phyloP scores from a whole-genome alignment of 1,140 invertebrate genomes.

The Anoplophora glabripennis region DNA sequence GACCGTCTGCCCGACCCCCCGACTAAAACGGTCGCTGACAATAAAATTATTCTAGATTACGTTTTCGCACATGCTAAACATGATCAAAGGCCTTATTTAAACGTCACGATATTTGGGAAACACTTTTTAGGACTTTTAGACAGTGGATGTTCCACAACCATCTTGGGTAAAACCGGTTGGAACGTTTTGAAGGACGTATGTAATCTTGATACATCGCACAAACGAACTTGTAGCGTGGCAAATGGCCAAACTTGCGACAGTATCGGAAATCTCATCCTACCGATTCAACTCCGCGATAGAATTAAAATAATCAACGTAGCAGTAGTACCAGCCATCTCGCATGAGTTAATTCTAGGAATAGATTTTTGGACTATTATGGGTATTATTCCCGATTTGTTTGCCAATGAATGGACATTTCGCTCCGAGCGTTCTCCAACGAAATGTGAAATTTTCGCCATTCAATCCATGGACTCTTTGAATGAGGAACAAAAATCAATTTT shows the following conservation, averaged over 20 bases:
- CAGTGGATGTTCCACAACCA: not conserved
- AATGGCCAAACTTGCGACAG: not conserved
- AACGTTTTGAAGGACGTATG: not conserved
- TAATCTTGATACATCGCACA: too few relatives aligned
- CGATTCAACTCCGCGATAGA: not conserved
- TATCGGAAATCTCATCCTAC: not conserved
- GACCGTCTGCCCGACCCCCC: too few relatives aligned
- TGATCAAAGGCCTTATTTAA: not conserved
- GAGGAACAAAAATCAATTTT: not conserved
- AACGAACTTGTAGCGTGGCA: not conserved
- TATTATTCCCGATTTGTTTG: not conserved
- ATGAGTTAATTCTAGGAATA: conserved; percentile 4
- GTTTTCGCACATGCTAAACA: not conserved
- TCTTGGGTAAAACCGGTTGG: not conserved
- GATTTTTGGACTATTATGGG: conserved; percentile 8
- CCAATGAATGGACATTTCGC: not conserved
- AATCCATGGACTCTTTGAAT: not conserved
- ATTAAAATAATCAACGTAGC: not conserved
- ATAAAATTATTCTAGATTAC: not conserved
- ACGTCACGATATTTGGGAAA: not conserved
- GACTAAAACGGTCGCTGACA: too few relatives aligned
- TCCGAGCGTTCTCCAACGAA: not conserved
- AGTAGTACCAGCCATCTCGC: not conserved
- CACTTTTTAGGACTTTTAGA: not conserved
- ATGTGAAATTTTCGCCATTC: not conserved